Conservation (phyloP, 2,113 vertebrate species). For the Heterotilapia buettikoferi region DNA sequence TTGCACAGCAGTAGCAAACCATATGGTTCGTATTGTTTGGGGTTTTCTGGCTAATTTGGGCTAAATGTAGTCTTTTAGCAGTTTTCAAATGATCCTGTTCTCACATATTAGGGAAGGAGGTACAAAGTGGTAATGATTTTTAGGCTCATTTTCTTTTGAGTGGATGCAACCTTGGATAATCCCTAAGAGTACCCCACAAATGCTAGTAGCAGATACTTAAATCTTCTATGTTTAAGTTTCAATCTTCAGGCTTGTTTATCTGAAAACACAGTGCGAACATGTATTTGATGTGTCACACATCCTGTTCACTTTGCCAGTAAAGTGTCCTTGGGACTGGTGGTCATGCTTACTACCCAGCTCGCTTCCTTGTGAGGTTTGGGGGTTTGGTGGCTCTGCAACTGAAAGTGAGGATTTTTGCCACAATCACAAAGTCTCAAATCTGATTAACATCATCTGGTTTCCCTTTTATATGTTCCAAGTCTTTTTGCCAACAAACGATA, state of each 20-base stretch:
- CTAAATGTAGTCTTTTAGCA: neutral
- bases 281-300: neutral
- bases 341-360: neutral
- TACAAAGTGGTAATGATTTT: neutral
- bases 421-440: neutral
- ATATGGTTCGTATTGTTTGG: neutral
- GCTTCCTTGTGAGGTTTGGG: neutral
- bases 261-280: neutral
- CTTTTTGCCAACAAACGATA: neutral
- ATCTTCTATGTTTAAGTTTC: conserved; percentile 18
- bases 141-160: neutral
- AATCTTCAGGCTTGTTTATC: neutral
- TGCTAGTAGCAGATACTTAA: neutral
- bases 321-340: neutral
- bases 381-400: neutral
- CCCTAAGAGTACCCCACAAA: neutral
- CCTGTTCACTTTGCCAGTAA: neutral
- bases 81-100: neutral
- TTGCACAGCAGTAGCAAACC: neutral
- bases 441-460: neutral
- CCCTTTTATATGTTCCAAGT: neutral
- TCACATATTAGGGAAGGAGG: neutral
- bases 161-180: conserved; percentile 4
- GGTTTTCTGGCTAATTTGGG: neutral
- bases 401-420: neutral